A percentile compares a stretch with the other conserved stretches of the same genome.
phyloP scores from a whole-genome alignment of 2,797 vertebrate genomes.

The Nannoperca australis region DNA sequence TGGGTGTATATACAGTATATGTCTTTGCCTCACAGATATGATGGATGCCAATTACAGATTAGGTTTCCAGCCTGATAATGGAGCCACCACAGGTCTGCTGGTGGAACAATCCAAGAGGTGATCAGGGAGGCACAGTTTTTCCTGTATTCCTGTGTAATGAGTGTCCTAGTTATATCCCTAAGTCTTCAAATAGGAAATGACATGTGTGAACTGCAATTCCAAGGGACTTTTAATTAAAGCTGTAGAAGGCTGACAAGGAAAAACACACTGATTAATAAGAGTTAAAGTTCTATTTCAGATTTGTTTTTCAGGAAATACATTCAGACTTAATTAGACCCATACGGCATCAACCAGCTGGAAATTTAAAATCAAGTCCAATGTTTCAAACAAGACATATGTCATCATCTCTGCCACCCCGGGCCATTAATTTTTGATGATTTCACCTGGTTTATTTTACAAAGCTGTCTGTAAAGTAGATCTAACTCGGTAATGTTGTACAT shows the following conservation, averaged over 20 bases:
- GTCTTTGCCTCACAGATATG: conserved; percentile 41
- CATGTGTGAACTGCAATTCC: conserved; percentile 84
- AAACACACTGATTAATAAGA: conserved; percentile 85
- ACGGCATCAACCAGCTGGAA: conserved; percentile 85
- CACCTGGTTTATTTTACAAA: conserved; percentile 70
- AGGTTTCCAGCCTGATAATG: conserved; percentile 53
- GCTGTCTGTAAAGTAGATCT: conserved; percentile 31
- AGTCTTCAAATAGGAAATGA: conserved; percentile 84
- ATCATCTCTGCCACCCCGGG: conserved; percentile 72
- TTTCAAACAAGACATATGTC: conserved; percentile 83
- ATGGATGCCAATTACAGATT: conserved; percentile 74
- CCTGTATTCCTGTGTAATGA: conserved; percentile 79
- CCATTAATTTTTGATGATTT: conserved; percentile 76
- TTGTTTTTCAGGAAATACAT: conserved; percentile 85
- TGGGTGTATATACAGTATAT: conserved; percentile 36
- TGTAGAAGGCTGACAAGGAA: conserved; percentile 79
- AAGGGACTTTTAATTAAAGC: conserved; percentile 88
- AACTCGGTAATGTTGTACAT: conserved; percentile 16
- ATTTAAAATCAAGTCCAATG: conserved; percentile 79
- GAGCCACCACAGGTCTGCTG: conserved; percentile 60
- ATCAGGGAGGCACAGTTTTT: conserved; percentile 62
- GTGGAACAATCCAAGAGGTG: conserved; percentile 64
- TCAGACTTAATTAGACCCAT: conserved; percentile 86
- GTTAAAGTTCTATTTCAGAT: conserved; percentile 85
- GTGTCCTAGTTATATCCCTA: conserved; percentile 80